Evolutionary conservation across 2,113 vertebrate genomes (phyloP).

Genomic region (Plectropomus leopardus): DNA sequence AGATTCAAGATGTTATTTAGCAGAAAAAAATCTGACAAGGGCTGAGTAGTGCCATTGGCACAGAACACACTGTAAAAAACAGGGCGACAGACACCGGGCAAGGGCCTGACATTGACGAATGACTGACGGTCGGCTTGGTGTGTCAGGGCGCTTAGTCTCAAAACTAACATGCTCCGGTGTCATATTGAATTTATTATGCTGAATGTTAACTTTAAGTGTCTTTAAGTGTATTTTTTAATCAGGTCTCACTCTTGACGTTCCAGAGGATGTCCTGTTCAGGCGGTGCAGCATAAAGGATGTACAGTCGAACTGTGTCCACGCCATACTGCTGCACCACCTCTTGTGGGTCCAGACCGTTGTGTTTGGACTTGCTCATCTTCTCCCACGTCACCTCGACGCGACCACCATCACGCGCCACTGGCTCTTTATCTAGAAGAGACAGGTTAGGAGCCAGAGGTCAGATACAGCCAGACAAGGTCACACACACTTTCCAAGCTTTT

Average conservation of each 20-base stretch:
- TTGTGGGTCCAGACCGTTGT: conserved; percentile 94
- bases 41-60: no score
- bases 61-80: no score
- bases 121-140: no score
- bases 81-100: no score
- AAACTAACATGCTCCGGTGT: neutral
- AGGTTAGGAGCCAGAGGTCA: neutral
- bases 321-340: conserved; percentile 90
- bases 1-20: no score
- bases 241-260: conserved; percentile 92
- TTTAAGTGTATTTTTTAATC: neutral
- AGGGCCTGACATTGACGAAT: no score
- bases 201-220: neutral
- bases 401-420: conserved; percentile 81
- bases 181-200: neutral
- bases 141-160: neutral
- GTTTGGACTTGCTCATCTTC: conserved; percentile 99
- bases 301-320: conserved; percentile 93
- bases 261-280: conserved; percentile 97
- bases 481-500: neutral
- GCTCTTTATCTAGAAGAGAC: conserved; percentile 82
- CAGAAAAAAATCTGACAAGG: no score
- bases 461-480: neutral
- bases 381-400: conserved; percentile 91
- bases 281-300: conserved; percentile 92